These are phyloP conservation scores for Polydrusus pterygomalis DNA, from an alignment of 2,888 invertebrate genomes.

Conservation along the genomic window DNA sequence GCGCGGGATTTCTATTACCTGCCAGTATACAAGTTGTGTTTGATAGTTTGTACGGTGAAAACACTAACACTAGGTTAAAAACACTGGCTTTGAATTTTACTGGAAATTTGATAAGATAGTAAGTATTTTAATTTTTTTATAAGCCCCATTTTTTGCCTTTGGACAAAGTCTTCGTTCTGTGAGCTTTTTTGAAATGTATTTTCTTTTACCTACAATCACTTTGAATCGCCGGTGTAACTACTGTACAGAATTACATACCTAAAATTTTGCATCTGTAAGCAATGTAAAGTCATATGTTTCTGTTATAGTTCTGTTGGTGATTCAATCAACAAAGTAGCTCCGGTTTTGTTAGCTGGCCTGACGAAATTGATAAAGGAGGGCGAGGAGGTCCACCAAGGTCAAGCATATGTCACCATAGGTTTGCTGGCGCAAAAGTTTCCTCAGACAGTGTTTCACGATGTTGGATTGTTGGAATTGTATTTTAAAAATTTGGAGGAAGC, in stretches of 20 bases:
- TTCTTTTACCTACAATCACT: no score
- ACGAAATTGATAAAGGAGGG: conserved; percentile 82
- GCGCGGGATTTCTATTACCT: conserved; percentile 83
- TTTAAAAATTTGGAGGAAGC: conserved; percentile 73
- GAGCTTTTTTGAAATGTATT: no score
- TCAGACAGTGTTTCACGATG: conserved; percentile 80
- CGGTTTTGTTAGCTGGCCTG: conserved; percentile 84
- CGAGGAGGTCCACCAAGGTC: conserved; percentile 77
- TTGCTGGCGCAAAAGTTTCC: conserved; percentile 78
- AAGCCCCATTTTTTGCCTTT: no score
- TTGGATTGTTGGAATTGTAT: conserved; percentile 75
- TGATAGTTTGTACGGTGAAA: conserved; percentile 88
- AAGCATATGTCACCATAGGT: conserved; percentile 86
- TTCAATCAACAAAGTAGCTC: conserved; percentile 79
- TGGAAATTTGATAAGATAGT: conserved; percentile 87
- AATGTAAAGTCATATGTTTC: no score
- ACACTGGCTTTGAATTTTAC: conserved; percentile 88
- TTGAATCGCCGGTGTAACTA: no score
- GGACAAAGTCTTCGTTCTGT: no score
- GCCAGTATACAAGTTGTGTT: conserved; percentile 91
- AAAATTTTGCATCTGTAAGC: no score
- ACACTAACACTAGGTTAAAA: conserved; percentile 88
- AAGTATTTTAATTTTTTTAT: conserved; percentile 69
- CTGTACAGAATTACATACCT: no score
- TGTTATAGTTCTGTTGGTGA: conserved; percentile 76